Percentiles rank a stretch among this genome's conserved stretches.
Conservation (phyloP, 2,797 vertebrate species). For the Oryzias sinensis region DNA sequence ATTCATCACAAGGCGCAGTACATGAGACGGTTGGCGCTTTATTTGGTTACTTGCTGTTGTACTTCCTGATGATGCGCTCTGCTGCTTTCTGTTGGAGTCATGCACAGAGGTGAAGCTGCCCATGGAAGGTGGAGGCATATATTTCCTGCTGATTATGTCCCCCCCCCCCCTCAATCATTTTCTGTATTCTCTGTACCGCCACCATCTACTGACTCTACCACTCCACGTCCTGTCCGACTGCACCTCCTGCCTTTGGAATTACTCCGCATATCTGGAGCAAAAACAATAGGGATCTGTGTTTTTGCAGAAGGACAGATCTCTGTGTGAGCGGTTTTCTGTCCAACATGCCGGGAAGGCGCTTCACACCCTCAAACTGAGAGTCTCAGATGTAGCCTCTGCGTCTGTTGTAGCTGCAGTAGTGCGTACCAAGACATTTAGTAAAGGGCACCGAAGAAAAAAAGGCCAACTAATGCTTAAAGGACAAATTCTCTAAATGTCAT, state of each 20-base stretch:
- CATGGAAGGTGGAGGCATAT: conserved; percentile 56
- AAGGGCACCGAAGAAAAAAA: not conserved
- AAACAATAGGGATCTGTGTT: too few relatives aligned
- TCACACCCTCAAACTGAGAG: too few relatives aligned
- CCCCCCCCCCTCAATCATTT: conserved; percentile 5
- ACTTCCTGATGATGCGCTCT: conserved; percentile 29
- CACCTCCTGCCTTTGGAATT: conserved; percentile 58
- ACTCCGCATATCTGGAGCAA: conserved; percentile 42
- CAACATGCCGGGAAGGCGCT: too few relatives aligned
- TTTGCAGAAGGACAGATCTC: too few relatives aligned
- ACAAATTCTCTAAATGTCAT: conserved; percentile 9
- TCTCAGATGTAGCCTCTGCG: not conserved
- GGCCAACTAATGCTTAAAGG: conserved; percentile 7
- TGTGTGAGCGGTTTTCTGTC: too few relatives aligned
- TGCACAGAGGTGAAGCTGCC: conserved; percentile 5
- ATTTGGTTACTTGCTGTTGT: not conserved
- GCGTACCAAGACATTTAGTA: conserved; percentile 5
- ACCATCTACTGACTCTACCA: conserved; percentile 14
- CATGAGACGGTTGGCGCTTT: too few relatives aligned
- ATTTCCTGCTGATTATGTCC: conserved; percentile 47
- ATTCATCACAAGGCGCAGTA: too few relatives aligned
- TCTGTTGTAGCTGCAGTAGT: conserved; percentile 12
- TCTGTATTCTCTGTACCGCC: conserved; percentile 64
- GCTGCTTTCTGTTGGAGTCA: conserved; percentile 18
- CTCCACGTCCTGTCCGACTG: conserved; percentile 27